These are phyloP conservation scores for Acromyrmex echinatior DNA, from an alignment of 1,140 invertebrate species.

Conservation along the genomic window DNA sequence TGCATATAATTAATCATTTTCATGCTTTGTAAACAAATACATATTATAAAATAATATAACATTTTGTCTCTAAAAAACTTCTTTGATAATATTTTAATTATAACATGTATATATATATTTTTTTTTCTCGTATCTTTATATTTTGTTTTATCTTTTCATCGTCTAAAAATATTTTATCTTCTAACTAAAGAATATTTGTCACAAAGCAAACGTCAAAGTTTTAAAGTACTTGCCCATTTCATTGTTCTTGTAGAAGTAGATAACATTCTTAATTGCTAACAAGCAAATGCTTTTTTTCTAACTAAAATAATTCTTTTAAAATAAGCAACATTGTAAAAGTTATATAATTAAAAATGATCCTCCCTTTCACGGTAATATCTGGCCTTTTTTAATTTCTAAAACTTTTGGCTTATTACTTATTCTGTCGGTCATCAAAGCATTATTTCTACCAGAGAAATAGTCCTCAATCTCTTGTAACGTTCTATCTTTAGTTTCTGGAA, in stretches of 20 bases:
- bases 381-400: conserved; percentile 79
- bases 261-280: conserved; percentile 14
- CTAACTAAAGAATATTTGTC: conserved; percentile 26
- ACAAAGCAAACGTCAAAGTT: conserved; percentile 36
- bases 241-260: conserved; percentile 18
- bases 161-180: conserved; percentile 30
- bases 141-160: not conserved
- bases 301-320: conserved; percentile 13
- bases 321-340: conserved; percentile 7
- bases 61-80: not conserved
- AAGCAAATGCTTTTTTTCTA: conserved; percentile 31
- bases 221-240: conserved; percentile 43
- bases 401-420: conserved; percentile 75
- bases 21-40: conserved; percentile 39
- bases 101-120: not conserved
- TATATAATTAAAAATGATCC: not conserved
- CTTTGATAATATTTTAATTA: not conserved
- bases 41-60: not conserved
- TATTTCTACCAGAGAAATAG: conserved; percentile 88
- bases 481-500: conserved; percentile 94
- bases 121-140: not conserved
- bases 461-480: conserved; percentile 93
- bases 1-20: conserved; percentile 17
- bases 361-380: conserved; percentile 79
- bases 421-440: conserved; percentile 81